These are phyloP conservation scores for Phalacrocorax carbo DNA, from an alignment of 2,113 vertebrate genomes.

Conservation along the genomic window DNA sequence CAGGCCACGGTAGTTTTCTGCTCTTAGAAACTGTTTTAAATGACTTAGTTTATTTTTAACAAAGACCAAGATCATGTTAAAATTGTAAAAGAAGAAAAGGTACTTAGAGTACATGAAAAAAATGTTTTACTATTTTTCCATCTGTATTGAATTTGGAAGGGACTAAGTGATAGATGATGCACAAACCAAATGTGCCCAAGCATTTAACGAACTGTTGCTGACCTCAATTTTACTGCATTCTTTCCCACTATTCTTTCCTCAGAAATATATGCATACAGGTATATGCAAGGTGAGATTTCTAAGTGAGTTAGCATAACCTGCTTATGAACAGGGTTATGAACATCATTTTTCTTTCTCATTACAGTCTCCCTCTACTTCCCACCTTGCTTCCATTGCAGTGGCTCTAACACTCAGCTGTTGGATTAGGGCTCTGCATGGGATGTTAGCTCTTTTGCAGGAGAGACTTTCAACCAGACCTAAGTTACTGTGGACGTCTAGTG, in stretches of 20 bases:
- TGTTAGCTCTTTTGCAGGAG: not conserved
- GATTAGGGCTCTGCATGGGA: not conserved
- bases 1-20: not conserved
- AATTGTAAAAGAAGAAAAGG: not conserved
- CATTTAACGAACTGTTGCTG: not conserved
- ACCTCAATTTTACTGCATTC: not conserved
- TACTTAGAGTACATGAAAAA: not conserved
- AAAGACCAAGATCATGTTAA: not conserved
- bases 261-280: not conserved
- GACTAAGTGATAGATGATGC: not conserved
- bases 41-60: not conserved
- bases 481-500: not conserved
- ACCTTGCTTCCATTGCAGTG: accelerated
- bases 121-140: not conserved
- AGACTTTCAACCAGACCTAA: not conserved
- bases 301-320: not conserved
- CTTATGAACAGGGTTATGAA: not conserved
- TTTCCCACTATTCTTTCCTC: not conserved
- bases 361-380: not conserved
- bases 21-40: not conserved
- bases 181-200: not conserved
- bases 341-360: not conserved
- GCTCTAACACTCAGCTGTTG: not conserved
- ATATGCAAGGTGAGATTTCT: not conserved
- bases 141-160: not conserved